Evolutionary conservation across 2,888 invertebrate species (phyloP).

Genomic region (Papilio elwesi): DNA sequence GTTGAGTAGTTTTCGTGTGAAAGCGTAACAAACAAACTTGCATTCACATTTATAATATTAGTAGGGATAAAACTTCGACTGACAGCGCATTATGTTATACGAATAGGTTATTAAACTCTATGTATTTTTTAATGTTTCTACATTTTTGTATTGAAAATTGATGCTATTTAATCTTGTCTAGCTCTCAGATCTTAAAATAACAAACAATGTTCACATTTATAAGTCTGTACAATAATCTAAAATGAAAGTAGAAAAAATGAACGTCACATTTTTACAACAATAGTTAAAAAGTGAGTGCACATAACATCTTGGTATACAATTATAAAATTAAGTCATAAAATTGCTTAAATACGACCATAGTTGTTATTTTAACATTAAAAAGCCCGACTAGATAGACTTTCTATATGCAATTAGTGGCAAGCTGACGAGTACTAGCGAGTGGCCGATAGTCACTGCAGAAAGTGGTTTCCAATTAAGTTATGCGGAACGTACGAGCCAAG

Average conservation of each 20-base stretch:
- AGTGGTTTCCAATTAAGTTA: conserved; percentile 77
- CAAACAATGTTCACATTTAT: no score
- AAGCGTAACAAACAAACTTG: no score
- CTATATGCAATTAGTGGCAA: conserved; percentile 38
- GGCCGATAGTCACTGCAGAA: conserved; percentile 42
- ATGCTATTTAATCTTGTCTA: no score
- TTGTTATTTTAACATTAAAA: conserved; percentile 11
- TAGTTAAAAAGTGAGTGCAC: conserved; percentile 1
- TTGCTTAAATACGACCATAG: background rate
- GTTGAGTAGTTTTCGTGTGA: no score
- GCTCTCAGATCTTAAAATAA: no score
- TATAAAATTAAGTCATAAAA: background rate
- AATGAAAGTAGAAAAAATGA: background rate
- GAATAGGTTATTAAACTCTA: no score
- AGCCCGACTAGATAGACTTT: conserved; percentile 30
- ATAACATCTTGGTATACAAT: background rate
- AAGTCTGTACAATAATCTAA: background rate
- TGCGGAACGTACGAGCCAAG: conserved; percentile 72
- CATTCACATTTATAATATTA: no score
- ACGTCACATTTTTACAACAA: background rate
- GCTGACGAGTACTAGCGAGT: conserved; percentile 48
- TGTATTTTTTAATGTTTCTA: no score
- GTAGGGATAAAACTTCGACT: no score
- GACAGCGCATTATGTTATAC: no score
- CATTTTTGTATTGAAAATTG: no score